Evolutionary conservation across 2,113 vertebrate genomes (phyloP).

Genomic region (Hippocampus abdominalis): DNA sequence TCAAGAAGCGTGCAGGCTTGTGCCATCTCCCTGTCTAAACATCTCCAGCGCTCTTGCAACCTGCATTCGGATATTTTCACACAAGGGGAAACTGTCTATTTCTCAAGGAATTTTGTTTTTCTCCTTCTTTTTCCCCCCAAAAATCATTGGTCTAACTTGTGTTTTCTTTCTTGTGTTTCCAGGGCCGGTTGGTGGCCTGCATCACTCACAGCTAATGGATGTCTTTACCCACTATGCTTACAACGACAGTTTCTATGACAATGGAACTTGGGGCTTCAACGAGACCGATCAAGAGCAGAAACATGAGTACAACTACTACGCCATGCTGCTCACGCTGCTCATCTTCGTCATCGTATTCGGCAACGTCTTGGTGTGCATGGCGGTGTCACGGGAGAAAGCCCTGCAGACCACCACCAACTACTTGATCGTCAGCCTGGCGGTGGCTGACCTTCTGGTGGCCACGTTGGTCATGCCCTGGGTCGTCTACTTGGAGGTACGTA

Average conservation of each 20-base stretch:
- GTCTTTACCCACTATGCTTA: slow-evolving; percentile 86
- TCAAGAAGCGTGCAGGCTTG: not conserved
- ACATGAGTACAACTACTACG: slow-evolving; percentile 93
- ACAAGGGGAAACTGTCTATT: not conserved
- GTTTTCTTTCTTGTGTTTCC: slow-evolving; percentile 24
- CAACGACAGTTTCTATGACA: slow-evolving; percentile 76
- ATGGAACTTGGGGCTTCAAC: slow-evolving; percentile 81
- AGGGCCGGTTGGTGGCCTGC: slow-evolving; percentile 63
- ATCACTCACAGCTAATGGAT: slow-evolving; percentile 82
- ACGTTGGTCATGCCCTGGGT: slow-evolving; percentile 97
- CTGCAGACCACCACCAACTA: slow-evolving; percentile 99
- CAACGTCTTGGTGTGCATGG: slow-evolving; percentile 97
- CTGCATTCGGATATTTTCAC: not conserved
- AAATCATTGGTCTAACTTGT: slow-evolving; percentile 1
- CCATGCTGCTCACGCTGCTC: slow-evolving; percentile 92
- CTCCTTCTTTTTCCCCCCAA: not conserved
- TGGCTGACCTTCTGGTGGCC: slow-evolving; percentile 92
- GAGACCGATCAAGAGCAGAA: slow-evolving; percentile 69
- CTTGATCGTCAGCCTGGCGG: slow-evolving; percentile 95
- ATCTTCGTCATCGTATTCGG: slow-evolving; percentile 96
- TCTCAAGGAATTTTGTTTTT: not conserved
- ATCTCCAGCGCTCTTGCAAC: not conserved
- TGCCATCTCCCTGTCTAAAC: not conserved
- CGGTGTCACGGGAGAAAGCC: slow-evolving; percentile 91
- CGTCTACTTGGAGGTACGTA: slow-evolving; percentile 86